Conservation (phyloP, 2,113 vertebrate genomes). For the Typhlomys cinereus region DNA sequence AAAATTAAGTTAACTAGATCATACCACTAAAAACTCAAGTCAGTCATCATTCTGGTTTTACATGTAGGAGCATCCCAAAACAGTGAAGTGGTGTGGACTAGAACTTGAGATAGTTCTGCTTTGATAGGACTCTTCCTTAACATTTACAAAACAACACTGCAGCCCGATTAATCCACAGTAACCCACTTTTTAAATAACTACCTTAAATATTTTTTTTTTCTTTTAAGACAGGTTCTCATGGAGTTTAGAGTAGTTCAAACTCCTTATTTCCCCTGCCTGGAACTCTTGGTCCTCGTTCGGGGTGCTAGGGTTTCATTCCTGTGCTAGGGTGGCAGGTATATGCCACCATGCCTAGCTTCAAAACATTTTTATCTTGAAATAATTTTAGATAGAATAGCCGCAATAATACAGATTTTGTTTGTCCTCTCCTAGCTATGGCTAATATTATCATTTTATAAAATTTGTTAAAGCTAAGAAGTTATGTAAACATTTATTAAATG, state of each 20-base stretch:
- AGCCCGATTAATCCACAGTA: neutral
- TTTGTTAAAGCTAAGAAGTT: neutral
- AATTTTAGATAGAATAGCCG: neutral
- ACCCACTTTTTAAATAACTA: neutral
- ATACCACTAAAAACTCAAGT: slow-evolving; percentile 16
- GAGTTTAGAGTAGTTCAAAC: neutral
- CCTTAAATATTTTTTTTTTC: neutral
- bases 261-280: neutral
- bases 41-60: slow-evolving; percentile 23
- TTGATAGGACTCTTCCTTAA: neutral
- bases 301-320: too few species aligned
- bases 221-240: neutral
- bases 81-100: slow-evolving; percentile 19
- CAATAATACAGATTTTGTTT: neutral
- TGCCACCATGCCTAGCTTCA: neutral
- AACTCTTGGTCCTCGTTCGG: neutral
- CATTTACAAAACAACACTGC: neutral
- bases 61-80: neutral
- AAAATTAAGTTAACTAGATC: slow-evolving; percentile 8
- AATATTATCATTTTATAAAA: neutral
- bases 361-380: neutral
- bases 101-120: neutral
- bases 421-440: neutral
- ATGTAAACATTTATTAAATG: too few species aligned
- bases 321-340: neutral